Percentiles rank a stretch among this genome's conserved stretches.
phyloP scores from a whole-genome alignment of 2,888 invertebrate species.

The Andrena minutula region DNA sequence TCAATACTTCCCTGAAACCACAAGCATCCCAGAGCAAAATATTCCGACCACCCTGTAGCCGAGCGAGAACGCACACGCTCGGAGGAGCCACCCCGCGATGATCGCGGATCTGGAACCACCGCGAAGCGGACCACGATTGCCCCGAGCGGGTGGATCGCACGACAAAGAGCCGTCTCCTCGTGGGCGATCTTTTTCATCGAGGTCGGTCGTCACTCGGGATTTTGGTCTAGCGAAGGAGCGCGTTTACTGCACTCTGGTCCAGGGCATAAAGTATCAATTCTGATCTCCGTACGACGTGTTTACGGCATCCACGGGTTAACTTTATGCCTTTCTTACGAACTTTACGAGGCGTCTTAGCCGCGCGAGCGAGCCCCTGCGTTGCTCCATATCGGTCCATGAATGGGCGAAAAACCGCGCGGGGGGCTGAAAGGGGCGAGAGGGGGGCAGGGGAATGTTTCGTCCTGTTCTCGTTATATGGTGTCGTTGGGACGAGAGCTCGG shows the following conservation, averaged over 20 bases:
- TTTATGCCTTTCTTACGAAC: constrained; percentile 75
- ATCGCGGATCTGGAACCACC: constrained; percentile 1
- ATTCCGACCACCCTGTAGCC: constrained; percentile 11
- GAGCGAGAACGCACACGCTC: background rate
- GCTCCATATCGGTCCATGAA: constrained; percentile 37
- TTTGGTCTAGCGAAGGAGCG: constrained; percentile 57
- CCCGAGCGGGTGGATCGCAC: background rate
- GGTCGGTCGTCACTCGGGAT: constrained; percentile 35
- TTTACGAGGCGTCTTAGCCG: constrained; percentile 72
- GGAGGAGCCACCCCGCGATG: background rate
- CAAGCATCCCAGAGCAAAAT: background rate
- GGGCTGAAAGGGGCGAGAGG: background rate
- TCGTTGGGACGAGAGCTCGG: constrained; percentile 15
- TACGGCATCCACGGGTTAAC: constrained; percentile 69
- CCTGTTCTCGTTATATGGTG: background rate
- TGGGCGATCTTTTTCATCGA: constrained; percentile 42
- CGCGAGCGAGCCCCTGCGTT: constrained; percentile 58
- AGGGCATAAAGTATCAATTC: constrained; percentile 78
- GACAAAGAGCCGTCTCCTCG: constrained; percentile 31
- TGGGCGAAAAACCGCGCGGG: constrained; percentile 18
- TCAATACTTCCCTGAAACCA: too few species aligned
- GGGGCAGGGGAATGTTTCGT: background rate
- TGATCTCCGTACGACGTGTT: constrained; percentile 76
- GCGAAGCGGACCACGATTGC: constrained; percentile 15
- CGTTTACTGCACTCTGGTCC: constrained; percentile 69